phyloP scores from a whole-genome alignment of 2,113 vertebrate species.

The Gasterosteus nipponicus region DNA sequence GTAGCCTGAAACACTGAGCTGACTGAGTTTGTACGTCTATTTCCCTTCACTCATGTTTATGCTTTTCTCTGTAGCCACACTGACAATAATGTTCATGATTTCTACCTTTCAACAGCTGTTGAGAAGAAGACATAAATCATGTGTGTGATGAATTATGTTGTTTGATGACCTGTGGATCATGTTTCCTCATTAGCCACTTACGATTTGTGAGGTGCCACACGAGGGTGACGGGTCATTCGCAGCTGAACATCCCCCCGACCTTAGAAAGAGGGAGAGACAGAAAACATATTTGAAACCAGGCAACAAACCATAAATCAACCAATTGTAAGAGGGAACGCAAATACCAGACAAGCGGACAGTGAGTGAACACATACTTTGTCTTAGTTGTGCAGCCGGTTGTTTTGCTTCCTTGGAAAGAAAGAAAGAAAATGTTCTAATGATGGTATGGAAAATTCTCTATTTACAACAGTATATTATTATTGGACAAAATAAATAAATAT shows the following conservation, averaged over 20 bases:
- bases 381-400: conserved; percentile 84
- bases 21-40: conserved; percentile 10
- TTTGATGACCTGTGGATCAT: conserved; percentile 57
- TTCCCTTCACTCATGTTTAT: neutral
- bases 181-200: conserved; percentile 85
- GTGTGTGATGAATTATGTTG: conserved; percentile 15
- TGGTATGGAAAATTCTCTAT: neutral
- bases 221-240: conserved; percentile 86
- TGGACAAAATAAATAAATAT: neutral
- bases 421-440: conserved; percentile 3
- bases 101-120: neutral
- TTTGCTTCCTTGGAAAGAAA: conserved; percentile 83
- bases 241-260: conserved; percentile 86
- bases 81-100: conserved; percentile 14
- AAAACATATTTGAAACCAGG: conserved; percentile 9
- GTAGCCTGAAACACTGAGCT: conserved; percentile 50
- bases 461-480: neutral
- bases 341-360: neutral
- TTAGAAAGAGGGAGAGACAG: conserved; percentile 62
- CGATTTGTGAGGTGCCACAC: conserved; percentile 90
- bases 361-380: conserved; percentile 84
- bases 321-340: neutral
- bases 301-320: neutral
- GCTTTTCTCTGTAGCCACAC: conserved; percentile 8
- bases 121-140: conserved; percentile 3